Base-by-base conservation (phyloP, 2,113 vertebrate genomes). In the Aleadryas rufinucha region DNA sequence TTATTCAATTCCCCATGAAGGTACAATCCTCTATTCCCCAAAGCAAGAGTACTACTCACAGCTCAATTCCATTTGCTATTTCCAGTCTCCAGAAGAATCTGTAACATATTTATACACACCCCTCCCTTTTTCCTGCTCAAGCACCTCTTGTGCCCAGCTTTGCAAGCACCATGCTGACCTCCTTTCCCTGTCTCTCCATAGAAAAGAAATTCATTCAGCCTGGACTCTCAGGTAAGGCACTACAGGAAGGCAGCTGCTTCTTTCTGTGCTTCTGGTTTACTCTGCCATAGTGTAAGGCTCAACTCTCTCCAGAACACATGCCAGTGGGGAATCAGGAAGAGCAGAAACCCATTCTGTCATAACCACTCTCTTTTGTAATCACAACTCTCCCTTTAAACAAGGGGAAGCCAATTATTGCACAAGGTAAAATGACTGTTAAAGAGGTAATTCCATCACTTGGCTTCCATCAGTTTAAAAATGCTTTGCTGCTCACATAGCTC, bases 311-410 rank as follows among this genome's bases (percentile, higher is more conserved):
- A 89, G 30, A 87, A 47, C 13, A 16, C 9, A 19, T 3, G n/a
- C 21, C 19, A 4, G 7, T 11, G 12, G 8, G 53, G 24, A 79
- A 64, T 1, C 0, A 0, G 33, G 23, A 42, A 87, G 1, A 59
- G 57, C 27, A 83, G 66, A 77, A 87, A 84, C 16, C 7, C 41
- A 7, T 33, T 56, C 45, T 42, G 50, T 11, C 42, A n/a, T 44
- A 83, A n/a, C 16, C 2, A 1, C 16, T 60, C 47, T 78, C 69
- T 54, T 61, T 20, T 33, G 39, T 22, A 50, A 84, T 33, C 56
- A n/a, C 39, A 84, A 41, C 16, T 6, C 7, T 26, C 20, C 3
- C 44, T 65, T 78, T 16, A 74, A 89, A 64, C 24, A 63, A 87
- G 35, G 33, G 39, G 54, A 56, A 71, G 53, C 16, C 17, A 87